Evolutionary conservation across 2,888 invertebrate genomes (phyloP), one percentile per base, ranked within the genome.

Genomic region (Rhabditoides inermis): DNA sequence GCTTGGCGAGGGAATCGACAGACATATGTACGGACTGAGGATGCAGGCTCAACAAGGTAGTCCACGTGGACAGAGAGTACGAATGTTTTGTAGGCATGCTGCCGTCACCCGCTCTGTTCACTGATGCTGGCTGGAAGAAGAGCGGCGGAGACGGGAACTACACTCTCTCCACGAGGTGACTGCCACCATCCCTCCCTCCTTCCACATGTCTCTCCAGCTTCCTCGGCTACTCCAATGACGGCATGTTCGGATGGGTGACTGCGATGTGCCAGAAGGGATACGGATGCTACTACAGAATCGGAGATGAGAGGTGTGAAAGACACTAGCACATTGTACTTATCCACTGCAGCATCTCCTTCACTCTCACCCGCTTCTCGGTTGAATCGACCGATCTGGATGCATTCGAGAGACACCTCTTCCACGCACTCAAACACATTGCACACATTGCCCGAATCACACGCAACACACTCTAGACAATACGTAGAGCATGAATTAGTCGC

Each of bases 191-290:
- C n/a, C 3, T 5, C 4, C 18, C 28, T n/a, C 27, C 10, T 42
- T 27, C 36, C 18, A 30, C 4, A 4, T 22, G n/a, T 12, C 23
- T 22, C 46, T 58, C 25, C 39, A 63, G 64, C 49, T 58, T 64
- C 15, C 53, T 64, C 12, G 64, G 61, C 0, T 64, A 64, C 42
- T 42, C 50, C 35, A 55, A 53, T 12, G 51, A 58, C 23, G 61
- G 59, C 25, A 79, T 80, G 32, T 79, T 79, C 47, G 84, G 84
- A 2, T 82, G 81, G 56, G 83, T 83, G 7, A 80, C 81, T 4
- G 83, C 84, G 10, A 84, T 84, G 84, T 77, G 81, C 22, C 67
- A 79, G n/a, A 79, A 84, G 75, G 84, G 84, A 2, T 84, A 84
- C 73, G 84, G 84, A 0, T 70, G 79, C 27, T 84, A 84, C 76